phyloP scores from a whole-genome alignment of 1,140 invertebrate genomes.

The Philaenus spumarius region DNA sequence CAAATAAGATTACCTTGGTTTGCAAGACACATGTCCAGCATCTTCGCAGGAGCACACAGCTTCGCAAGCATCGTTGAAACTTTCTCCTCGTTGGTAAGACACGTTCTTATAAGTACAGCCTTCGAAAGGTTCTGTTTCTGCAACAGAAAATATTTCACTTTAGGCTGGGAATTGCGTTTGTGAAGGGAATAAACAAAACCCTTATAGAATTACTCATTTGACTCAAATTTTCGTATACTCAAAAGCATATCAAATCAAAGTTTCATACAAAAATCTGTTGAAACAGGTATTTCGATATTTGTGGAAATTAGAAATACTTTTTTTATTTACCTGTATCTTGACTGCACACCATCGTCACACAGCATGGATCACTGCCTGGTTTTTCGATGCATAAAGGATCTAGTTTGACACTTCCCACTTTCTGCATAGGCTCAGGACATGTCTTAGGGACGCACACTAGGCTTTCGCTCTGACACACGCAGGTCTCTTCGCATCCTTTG shows the following conservation, averaged over 20 bases:
- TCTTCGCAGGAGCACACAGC: conserved; percentile 67
- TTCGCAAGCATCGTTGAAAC: conserved; percentile 70
- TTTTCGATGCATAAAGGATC: conserved; percentile 69
- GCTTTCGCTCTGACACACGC: conserved; percentile 54
- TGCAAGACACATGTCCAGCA: conserved; percentile 62
- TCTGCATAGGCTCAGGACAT: conserved; percentile 54
- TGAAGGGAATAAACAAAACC: neutral
- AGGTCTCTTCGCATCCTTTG: conserved; percentile 38
- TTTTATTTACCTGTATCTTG: conserved; percentile 42
- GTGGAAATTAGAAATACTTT: neutral
- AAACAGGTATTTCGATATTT: neutral
- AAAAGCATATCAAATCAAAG: neutral
- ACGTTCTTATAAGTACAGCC: conserved; percentile 69
- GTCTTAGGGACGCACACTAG: conserved; percentile 53
- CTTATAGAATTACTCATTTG: neutral
- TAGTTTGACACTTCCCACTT: conserved; percentile 49
- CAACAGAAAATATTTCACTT: neutral
- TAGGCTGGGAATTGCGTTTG: neutral
- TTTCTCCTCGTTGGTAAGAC: conserved; percentile 61
- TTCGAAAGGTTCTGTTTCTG: conserved; percentile 40
- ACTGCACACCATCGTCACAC: conserved; percentile 58
- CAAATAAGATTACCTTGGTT: conserved; percentile 48
- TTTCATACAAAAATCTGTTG: neutral
- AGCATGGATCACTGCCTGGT: conserved; percentile 66
- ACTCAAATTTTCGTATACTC: neutral